Conservation (phyloP, 2,797 vertebrate species). For the Coendou prehensilis region DNA sequence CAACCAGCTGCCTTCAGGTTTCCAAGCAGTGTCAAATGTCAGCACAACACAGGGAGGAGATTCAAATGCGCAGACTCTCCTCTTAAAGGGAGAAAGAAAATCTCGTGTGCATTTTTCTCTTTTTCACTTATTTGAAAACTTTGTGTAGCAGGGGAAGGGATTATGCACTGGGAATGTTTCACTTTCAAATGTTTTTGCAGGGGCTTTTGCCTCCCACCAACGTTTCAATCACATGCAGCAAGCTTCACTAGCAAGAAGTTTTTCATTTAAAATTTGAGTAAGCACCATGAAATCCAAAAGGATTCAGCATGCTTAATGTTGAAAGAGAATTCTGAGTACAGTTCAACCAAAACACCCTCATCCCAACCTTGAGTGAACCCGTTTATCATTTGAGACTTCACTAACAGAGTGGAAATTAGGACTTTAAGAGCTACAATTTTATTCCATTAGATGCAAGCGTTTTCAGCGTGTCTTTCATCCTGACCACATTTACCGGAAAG, state of each 20-base stretch:
- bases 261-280: slow-evolving; percentile 67
- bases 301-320: not conserved
- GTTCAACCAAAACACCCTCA: slow-evolving; percentile 6
- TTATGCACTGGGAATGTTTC: slow-evolving; percentile 72
- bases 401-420: not conserved
- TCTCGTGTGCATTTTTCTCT: slow-evolving; percentile 6
- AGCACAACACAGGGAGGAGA: not conserved
- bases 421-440: slow-evolving; percentile 4
- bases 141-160: slow-evolving; percentile 45
- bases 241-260: slow-evolving; percentile 38
- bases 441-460: slow-evolving; percentile 47
- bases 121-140: slow-evolving; percentile 65
- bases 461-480: slow-evolving; percentile 48
- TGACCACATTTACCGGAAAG: not conserved
- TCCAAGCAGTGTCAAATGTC: slow-evolving; percentile 74
- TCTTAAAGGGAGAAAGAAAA: not conserved
- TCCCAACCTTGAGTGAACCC: not conserved
- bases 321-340: slow-evolving; percentile 35
- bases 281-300: slow-evolving; percentile 29
- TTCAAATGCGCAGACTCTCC: slow-evolving; percentile 11
- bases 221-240: not conserved
- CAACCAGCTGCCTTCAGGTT: slow-evolving; percentile 54
- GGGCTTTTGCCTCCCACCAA: slow-evolving; percentile 58
- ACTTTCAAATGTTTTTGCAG: slow-evolving; percentile 77
- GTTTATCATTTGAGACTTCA: slow-evolving; percentile 29